Evolutionary conservation across 2,888 invertebrate genomes (phyloP).

Genomic region (Eupithecia dodoneata): DNA sequence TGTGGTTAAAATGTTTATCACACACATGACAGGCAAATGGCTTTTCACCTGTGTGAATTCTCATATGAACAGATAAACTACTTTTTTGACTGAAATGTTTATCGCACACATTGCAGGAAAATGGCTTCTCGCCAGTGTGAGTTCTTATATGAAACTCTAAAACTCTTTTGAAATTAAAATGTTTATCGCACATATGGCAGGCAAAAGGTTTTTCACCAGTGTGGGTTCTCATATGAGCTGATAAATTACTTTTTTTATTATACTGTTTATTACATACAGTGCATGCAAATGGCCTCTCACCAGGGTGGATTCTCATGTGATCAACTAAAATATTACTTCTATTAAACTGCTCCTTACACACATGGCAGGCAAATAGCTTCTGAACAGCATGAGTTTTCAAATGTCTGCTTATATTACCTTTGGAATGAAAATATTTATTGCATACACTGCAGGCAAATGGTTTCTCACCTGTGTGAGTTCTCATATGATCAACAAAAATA

Average conservation of each 20-base stretch:
- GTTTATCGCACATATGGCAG: background rate
- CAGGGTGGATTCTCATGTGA: background rate
- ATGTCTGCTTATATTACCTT: background rate
- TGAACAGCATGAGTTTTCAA: background rate
- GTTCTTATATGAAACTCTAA: background rate
- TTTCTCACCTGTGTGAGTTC: background rate
- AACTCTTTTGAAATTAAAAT: background rate
- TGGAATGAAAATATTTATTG: background rate
- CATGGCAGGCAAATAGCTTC: background rate
- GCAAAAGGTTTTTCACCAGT: conserved; percentile 1
- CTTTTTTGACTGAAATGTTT: background rate
- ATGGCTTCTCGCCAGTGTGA: conserved; percentile 11
- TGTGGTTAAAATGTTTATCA: conserved; percentile 5
- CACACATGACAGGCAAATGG: conserved; percentile 3
- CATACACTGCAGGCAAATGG: conserved; percentile 1
- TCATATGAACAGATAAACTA: background rate
- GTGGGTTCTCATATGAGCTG: background rate
- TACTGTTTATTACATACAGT: background rate
- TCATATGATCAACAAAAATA: background rate
- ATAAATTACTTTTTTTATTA: background rate
- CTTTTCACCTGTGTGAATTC: background rate
- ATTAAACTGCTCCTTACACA: background rate
- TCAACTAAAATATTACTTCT: background rate
- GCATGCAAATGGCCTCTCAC: conserved; percentile 3
- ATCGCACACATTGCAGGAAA: background rate